Percentiles rank a stretch among this genome's conserved stretches.
phyloP scores from a whole-genome alignment of 2,797 vertebrate genomes.

The Siniperca obscura region DNA sequence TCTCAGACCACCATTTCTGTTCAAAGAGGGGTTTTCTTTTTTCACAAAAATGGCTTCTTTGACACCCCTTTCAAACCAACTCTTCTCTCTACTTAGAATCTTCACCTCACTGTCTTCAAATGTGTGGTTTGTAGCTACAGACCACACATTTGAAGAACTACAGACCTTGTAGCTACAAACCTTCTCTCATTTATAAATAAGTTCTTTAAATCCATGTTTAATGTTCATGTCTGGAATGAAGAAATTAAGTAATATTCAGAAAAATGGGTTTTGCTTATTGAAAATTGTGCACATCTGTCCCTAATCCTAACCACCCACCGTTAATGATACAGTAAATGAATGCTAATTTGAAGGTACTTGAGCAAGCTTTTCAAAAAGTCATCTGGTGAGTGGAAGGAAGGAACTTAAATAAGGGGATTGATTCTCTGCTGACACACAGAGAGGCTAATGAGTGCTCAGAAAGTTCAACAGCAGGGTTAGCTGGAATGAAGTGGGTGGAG shows the following conservation, averaged over 20 bases:
- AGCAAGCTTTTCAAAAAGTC: neutral
- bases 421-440: neutral
- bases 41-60: no score
- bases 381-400: neutral
- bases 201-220: slow-evolving; percentile 3
- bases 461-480: slow-evolving; percentile 15
- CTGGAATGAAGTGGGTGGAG: slow-evolving; percentile 2
- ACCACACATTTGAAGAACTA: no score
- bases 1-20: no score
- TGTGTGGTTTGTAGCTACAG: no score
- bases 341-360: neutral
- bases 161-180: no score
- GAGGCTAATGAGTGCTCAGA: neutral
- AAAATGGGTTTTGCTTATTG: neutral
- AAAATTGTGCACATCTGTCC: neutral
- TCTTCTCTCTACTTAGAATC: no score
- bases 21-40: no score
- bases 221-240: slow-evolving; percentile 25
- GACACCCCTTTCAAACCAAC: no score
- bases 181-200: slow-evolving; percentile 1
- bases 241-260: slow-evolving; percentile 16
- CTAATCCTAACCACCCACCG: neutral
- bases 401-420: neutral
- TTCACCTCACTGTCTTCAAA: no score
- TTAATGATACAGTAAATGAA: neutral